Evolutionary conservation across 2,797 vertebrate genomes (phyloP).

Genomic region (Megalops cyprinoides): DNA sequence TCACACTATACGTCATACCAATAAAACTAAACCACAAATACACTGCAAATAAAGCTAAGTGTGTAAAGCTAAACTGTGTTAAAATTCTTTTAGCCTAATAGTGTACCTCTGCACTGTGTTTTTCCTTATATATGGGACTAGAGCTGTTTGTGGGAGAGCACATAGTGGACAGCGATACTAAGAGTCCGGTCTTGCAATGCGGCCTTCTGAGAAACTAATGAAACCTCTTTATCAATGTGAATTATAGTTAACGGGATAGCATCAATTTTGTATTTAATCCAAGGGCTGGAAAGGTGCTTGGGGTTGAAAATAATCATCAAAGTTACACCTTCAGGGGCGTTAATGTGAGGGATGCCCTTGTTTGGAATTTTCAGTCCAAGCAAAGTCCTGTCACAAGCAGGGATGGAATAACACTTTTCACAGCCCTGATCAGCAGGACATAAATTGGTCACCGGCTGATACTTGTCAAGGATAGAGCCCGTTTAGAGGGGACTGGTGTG

Average conservation of each 20-base stretch:
- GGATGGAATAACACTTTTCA: not conserved
- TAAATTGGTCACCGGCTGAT: slow-evolving; percentile 48
- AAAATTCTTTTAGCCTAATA: no score
- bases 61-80: no score
- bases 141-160: slow-evolving; percentile 27
- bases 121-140: slow-evolving; percentile 5
- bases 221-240: slow-evolving; percentile 11
- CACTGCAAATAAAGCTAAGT: no score
- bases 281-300: not conserved
- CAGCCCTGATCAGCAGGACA: slow-evolving; percentile 40
- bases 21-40: no score
- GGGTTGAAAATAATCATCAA: not conserved
- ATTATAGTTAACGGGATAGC: slow-evolving; percentile 4
- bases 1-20: no score
- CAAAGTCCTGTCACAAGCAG: slow-evolving; percentile 11
- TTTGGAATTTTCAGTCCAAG: slow-evolving; percentile 38
- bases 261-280: not conserved
- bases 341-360: slow-evolving; percentile 30
- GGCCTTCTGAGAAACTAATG: slow-evolving; percentile 25
- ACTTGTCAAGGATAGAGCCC: slow-evolving; percentile 36
- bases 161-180: slow-evolving; percentile 34
- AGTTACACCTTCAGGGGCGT: not conserved
- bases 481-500: slow-evolving; percentile 41
- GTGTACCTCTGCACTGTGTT: no score
- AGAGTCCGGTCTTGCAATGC: slow-evolving; percentile 32